A percentile compares a stretch with the other conserved stretches of the same genome.
phyloP scores from a whole-genome alignment of 1,140 invertebrate genomes.

The Steinernema khuongi region DNA sequence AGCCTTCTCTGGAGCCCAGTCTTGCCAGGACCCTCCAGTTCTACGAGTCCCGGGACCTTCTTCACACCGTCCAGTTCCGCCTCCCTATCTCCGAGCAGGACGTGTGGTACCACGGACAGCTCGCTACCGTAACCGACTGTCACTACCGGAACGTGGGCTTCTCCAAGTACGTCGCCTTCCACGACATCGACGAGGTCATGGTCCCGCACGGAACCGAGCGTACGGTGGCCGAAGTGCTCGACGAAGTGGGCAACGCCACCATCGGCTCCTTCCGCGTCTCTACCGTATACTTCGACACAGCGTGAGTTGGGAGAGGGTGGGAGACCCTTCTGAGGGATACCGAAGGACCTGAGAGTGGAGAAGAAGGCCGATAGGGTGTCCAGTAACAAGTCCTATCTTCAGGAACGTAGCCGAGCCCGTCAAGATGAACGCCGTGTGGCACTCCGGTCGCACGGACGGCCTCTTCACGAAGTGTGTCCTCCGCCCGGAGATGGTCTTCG shows the following conservation, averaged over 20 bases:
- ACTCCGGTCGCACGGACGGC: constrained; percentile 38
- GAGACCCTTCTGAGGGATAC: background rate
- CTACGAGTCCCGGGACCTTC: constrained; percentile 42
- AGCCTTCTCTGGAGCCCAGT: constrained; percentile 38
- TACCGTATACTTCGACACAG: background rate
- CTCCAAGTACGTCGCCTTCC: constrained; percentile 57
- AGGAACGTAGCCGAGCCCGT: background rate
- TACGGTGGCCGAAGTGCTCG: background rate
- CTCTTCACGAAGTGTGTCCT: constrained; percentile 58
- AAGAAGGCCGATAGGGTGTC: too few species aligned
- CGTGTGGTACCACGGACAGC: constrained; percentile 59
- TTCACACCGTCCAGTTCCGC: constrained; percentile 48
- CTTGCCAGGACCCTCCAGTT: constrained; percentile 45
- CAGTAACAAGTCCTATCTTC: too few species aligned
- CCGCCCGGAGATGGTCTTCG: constrained; percentile 50
- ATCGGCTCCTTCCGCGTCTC: background rate
- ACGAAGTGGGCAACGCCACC: background rate
- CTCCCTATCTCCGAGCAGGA: constrained; percentile 43
- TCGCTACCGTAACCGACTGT: constrained; percentile 59
- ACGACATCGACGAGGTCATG: constrained; percentile 60
- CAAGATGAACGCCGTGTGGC: background rate
- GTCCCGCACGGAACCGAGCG: constrained; percentile 43
- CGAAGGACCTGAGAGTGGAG: too few species aligned
- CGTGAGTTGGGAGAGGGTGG: background rate
- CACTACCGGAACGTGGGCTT: constrained; percentile 56